Conservation (phyloP, 2,113 vertebrate species). For the Calonectris borealis region DNA sequence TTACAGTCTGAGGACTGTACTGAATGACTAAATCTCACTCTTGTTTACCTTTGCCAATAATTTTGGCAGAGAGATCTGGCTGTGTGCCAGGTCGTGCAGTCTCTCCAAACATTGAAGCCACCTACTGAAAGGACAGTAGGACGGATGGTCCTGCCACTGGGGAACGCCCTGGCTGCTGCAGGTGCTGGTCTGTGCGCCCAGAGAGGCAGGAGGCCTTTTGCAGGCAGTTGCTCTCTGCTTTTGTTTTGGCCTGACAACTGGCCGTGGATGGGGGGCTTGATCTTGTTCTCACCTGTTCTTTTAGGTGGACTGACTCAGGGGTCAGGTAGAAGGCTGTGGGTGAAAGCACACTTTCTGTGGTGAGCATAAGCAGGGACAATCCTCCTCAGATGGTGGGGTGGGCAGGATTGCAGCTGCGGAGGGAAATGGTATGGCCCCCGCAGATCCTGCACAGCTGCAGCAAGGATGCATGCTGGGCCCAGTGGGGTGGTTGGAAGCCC, state of each 20-base stretch:
- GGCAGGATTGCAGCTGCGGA: not conserved
- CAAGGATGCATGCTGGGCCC: not conserved
- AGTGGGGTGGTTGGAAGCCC: not conserved
- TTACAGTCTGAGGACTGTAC: not conserved
- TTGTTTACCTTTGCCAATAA: not conserved
- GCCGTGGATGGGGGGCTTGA: not conserved
- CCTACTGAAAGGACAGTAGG: not conserved
- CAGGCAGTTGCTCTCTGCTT: not conserved
- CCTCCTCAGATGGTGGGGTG: not conserved
- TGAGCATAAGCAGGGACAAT: not conserved
- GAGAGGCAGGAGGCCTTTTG: not conserved
- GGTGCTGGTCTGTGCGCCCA: not conserved
- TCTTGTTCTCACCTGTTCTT: not conserved
- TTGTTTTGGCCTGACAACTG: not conserved
- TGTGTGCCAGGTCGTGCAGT: not conserved
- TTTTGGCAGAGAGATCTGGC: not conserved
- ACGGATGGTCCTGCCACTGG: not conserved
- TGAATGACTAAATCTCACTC: not conserved
- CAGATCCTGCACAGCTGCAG: not conserved
- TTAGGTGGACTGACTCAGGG: too few species aligned
- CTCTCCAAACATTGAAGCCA: not conserved
- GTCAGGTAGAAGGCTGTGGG: not conserved
- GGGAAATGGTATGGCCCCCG: accelerated
- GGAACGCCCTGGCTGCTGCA: not conserved
- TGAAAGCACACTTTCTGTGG: not conserved